Evolutionary conservation across 2,888 invertebrate species (phyloP).

Genomic region (Zygaena filipendulae): DNA sequence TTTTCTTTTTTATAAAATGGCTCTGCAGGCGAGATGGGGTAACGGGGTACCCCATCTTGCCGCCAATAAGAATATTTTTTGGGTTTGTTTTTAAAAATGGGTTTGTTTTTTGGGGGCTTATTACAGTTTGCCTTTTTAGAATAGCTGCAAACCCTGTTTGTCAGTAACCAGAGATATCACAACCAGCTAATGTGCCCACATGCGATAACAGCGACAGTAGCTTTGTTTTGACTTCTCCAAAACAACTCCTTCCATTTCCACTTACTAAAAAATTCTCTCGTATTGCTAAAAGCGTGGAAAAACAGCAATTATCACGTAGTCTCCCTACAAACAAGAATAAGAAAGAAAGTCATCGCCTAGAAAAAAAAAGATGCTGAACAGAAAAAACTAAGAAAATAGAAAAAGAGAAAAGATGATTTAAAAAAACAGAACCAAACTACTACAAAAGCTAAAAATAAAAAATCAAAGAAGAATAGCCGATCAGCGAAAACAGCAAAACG

Average conservation of each 20-base stretch:
- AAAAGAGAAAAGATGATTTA: conserved; percentile 6
- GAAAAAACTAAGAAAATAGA: conserved; percentile 9
- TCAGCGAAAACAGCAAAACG: conserved; percentile 11
- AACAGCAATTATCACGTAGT: conserved; percentile 15
- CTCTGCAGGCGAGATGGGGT: conserved; percentile 1
- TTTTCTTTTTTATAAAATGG: no score
- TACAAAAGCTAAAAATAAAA: conserved; percentile 9
- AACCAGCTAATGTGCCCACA: conserved; percentile 9
- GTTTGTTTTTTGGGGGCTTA: conserved; percentile 1
- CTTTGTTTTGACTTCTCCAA: conserved; percentile 13
- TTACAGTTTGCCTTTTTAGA: conserved; percentile 5
- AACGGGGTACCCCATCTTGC: conserved; percentile 2
- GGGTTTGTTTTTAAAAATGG: not conserved
- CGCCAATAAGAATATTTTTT: conserved; percentile 1
- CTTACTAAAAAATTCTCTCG: conserved; percentile 11
- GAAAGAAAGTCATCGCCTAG: conserved; percentile 11
- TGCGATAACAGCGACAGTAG: conserved; percentile 8
- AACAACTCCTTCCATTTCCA: conserved; percentile 10
- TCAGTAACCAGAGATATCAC: conserved; percentile 11
- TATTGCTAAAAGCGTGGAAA: conserved; percentile 13
- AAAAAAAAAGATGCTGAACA: conserved; percentile 8
- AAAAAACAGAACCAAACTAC: conserved; percentile 11
- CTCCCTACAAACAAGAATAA: conserved; percentile 14
- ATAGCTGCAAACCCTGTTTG: conserved; percentile 13
- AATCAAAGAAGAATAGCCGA: conserved; percentile 6